These are phyloP conservation scores for Rhinoderma darwinii DNA, from an alignment of 2,113 vertebrate genomes.

Conservation along the genomic window DNA sequence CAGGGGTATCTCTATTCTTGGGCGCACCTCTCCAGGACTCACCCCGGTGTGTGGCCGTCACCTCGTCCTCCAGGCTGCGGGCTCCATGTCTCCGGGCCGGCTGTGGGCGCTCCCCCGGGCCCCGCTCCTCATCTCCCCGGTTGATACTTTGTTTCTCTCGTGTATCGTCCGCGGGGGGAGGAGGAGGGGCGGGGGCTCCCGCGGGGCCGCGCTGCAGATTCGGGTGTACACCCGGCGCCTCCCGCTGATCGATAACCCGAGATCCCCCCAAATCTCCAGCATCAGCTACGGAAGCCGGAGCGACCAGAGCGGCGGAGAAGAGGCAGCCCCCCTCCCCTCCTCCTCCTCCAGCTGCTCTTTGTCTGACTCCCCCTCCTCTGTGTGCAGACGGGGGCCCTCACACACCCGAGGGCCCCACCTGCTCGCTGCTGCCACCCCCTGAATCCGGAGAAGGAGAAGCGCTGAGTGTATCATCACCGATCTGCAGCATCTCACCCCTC, in stretches of 20 bases:
- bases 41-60: neutral
- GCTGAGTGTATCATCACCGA: too few relatives aligned
- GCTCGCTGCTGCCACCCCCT: neutral
- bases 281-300: neutral
- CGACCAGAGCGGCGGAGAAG: neutral
- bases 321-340: neutral
- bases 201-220: neutral
- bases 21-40: neutral
- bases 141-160: neutral
- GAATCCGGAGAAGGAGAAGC: too few relatives aligned
- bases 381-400: neutral
- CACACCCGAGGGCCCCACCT: neutral
- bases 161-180: neutral
- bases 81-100: neutral
- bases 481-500: too few relatives aligned
- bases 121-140: neutral
- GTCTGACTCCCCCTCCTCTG: neutral
- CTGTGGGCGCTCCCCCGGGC: neutral
- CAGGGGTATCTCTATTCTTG: too few relatives aligned
- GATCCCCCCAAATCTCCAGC: neutral
- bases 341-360: neutral
- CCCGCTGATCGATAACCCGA: neutral
- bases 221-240: neutral
- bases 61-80: neutral
- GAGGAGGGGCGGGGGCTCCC: neutral